Conservation (phyloP, 2,797 vertebrate species). For the Mus minutoides region DNA sequence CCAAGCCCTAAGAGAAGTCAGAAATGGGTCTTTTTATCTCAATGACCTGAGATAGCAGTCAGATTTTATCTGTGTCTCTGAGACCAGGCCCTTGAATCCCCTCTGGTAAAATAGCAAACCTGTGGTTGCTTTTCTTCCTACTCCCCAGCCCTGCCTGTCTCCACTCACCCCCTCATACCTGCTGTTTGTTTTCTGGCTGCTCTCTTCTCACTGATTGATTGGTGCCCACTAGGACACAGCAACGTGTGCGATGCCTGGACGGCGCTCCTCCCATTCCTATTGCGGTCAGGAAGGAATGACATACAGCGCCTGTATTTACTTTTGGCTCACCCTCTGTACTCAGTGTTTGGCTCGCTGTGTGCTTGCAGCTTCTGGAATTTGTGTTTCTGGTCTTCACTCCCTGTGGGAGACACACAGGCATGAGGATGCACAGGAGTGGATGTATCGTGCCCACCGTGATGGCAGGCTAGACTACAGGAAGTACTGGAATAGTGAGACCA, state of each 20-base stretch:
- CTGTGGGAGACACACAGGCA: neutral
- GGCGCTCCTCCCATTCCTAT: neutral
- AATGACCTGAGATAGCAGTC: neutral
- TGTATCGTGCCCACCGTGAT: neutral
- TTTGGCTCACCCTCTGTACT: neutral
- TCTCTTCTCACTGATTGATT: neutral
- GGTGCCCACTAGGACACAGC: neutral
- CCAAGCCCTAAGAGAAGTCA: neutral
- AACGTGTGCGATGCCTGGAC: neutral
- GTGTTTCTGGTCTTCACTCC: neutral
- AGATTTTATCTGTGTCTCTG: neutral
- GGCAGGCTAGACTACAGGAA: neutral
- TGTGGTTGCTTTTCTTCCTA: neutral
- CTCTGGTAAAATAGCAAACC: neutral
- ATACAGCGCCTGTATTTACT: conserved; percentile 17
- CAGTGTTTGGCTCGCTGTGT: neutral
- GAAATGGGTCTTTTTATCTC: neutral
- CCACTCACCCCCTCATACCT: neutral
- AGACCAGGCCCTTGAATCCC: neutral
- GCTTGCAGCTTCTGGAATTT: conserved; percentile 2
- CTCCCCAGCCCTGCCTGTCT: neutral
- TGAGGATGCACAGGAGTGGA: neutral
- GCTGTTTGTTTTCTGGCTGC: neutral
- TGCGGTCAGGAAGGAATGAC: neutral
- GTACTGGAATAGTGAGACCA: neutral